Conservation (phyloP, 2,888 invertebrate genomes). For the Ennomos erosarius region DNA sequence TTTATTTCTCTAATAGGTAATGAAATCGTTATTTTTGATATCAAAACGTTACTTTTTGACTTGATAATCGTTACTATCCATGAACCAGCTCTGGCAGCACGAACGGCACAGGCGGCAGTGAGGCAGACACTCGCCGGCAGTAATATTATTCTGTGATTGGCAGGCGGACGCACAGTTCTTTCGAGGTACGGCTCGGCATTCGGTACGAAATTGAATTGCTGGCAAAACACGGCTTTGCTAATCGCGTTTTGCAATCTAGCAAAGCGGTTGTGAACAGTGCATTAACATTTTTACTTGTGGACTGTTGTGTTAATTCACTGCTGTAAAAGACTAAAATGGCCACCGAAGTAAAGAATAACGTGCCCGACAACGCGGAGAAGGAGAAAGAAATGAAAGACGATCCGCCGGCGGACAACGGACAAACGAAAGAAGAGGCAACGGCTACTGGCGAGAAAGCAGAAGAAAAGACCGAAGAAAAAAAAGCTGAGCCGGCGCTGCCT, state of each 20-base stretch:
- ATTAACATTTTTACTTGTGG: constrained; percentile 1
- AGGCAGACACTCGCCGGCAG: no score
- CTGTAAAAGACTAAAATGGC: constrained; percentile 84
- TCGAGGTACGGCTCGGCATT: no score
- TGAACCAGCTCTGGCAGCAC: no score
- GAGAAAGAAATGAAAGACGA: constrained; percentile 86
- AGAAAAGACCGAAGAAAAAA: constrained; percentile 79
- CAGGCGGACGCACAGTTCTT: no score
- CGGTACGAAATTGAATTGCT: no score
- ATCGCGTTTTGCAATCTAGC: not conserved
- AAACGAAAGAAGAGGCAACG: constrained; percentile 73
- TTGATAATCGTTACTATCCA: no score
- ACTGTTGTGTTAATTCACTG: constrained; percentile 12
- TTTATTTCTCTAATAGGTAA: no score
- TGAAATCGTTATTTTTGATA: no score
- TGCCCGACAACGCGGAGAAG: constrained; percentile 86
- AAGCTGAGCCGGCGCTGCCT: constrained; percentile 88
- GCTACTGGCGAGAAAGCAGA: constrained; percentile 80
- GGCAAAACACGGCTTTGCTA: no score
- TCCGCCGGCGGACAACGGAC: constrained; percentile 77
- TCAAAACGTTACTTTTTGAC: no score
- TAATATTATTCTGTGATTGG: no score
- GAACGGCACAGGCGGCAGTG: no score
- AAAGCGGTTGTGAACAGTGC: constrained; percentile 1
- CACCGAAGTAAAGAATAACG: constrained; percentile 90